phyloP scores from a whole-genome alignment of 1,140 invertebrate genomes.

The Oryctes rhinoceros region DNA sequence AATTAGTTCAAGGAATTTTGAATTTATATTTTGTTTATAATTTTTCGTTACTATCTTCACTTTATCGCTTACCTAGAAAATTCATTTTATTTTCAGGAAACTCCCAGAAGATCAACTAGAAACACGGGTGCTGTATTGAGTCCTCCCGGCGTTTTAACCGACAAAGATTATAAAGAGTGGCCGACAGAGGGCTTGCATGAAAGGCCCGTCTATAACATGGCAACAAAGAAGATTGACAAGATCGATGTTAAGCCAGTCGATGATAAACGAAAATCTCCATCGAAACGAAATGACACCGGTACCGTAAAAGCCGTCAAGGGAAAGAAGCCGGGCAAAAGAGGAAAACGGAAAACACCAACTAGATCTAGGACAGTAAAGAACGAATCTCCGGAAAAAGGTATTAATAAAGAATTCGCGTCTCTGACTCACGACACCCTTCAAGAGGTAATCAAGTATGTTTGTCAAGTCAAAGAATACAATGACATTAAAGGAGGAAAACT shows the following conservation, averaged over 20 bases:
- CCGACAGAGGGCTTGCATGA: conserved; percentile 61
- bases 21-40: no score
- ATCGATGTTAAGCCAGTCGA: not conserved
- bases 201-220: conserved; percentile 56
- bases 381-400: not conserved
- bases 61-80: no score
- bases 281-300: not conserved
- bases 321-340: conserved; percentile 1
- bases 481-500: conserved; percentile 13
- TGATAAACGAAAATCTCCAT: conserved; percentile 27
- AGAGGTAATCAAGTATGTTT: conserved; percentile 39
- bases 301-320: conserved; percentile 2
- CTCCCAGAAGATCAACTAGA: conserved; percentile 13
- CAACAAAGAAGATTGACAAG: conserved; percentile 37
- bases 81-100: conserved; percentile 1
- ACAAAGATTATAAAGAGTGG: conserved; percentile 57
- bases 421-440: conserved; percentile 40
- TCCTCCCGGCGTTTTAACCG: conserved; percentile 39
- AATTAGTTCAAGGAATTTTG: no score
- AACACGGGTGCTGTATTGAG: conserved; percentile 39
- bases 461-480: conserved; percentile 43
- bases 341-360: conserved; percentile 33
- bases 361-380: not conserved
- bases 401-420: conserved; percentile 37
- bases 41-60: no score